These are phyloP conservation scores for Acrobasis suavella DNA, from an alignment of 2,888 invertebrate species.

Conservation along the genomic window DNA sequence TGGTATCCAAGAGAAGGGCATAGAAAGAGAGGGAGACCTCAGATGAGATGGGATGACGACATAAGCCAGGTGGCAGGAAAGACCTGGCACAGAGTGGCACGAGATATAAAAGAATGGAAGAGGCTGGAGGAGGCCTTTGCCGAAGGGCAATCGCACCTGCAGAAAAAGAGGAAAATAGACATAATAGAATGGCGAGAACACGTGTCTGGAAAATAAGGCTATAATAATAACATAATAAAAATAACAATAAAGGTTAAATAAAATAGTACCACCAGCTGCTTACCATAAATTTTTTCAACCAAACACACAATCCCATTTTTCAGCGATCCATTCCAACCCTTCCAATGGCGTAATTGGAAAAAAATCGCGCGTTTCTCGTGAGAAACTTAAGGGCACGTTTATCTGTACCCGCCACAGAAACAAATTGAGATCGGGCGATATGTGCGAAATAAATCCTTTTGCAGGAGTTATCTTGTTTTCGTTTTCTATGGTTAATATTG, in stretches of 20 bases:
- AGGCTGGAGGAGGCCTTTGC: no score
- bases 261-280: background rate
- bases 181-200: no score
- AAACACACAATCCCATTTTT: background rate
- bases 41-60: no score
- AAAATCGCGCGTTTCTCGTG: slow-evolving; percentile 14
- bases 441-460: slow-evolving; percentile 17
- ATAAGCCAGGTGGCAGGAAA: no score
- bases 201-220: no score
- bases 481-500: slow-evolving; percentile 18
- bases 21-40: no score
- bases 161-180: no score
- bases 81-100: no score
- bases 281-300: background rate
- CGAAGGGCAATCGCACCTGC: no score
- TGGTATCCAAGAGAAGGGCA: no score
- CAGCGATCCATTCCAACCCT: slow-evolving; percentile 7
- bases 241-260: background rate
- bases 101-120: no score
- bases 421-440: slow-evolving; percentile 26
- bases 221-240: no score
- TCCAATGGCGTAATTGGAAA: slow-evolving; percentile 18
- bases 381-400: slow-evolving; percentile 21
- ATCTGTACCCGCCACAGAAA: slow-evolving; percentile 13
- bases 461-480: slow-evolving; percentile 16